These are phyloP conservation scores for Celastrina argiolus DNA, from an alignment of 2,888 invertebrate species.

Conservation along the genomic window DNA sequence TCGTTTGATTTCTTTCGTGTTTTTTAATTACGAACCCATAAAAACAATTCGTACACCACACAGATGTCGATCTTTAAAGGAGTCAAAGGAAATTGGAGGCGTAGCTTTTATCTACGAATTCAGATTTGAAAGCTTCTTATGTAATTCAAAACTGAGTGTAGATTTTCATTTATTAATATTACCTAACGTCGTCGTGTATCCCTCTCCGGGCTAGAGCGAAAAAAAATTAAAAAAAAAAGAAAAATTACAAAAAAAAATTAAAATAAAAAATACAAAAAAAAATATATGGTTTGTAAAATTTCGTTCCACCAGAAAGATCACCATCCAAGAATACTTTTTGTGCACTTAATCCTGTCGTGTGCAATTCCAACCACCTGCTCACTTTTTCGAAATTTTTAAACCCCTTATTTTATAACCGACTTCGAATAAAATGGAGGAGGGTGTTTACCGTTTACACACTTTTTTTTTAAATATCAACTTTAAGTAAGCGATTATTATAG, in stretches of 20 bases:
- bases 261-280: constrained; percentile 36
- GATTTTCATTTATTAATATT: constrained; percentile 51
- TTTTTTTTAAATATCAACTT: constrained; percentile 1
- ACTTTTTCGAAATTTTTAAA: constrained; percentile 20
- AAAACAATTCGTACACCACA: not conserved
- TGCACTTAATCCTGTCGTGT: constrained; percentile 18
- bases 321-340: constrained; percentile 12
- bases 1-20: constrained; percentile 32
- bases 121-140: constrained; percentile 50
- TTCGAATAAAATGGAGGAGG: not conserved
- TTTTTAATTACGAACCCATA: not conserved
- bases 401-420: constrained; percentile 16
- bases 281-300: constrained; percentile 48
- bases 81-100: constrained; percentile 40
- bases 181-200: constrained; percentile 67
- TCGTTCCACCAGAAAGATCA: constrained; percentile 26
- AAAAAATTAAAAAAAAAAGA: constrained; percentile 42
- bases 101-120: constrained; percentile 49
- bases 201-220: constrained; percentile 66
- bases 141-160: constrained; percentile 52
- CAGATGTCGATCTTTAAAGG: constrained; percentile 3
- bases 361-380: constrained; percentile 13
- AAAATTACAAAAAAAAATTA: constrained; percentile 43
- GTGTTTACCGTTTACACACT: constrained; percentile 6
- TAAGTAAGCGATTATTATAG: constrained; percentile 5